A percentile compares a stretch with the other conserved stretches of the same genome.
These are phyloP conservation scores for Thereuonema tuberculata DNA, from an alignment of 1,140 invertebrate genomes.

Conservation along the genomic window DNA sequence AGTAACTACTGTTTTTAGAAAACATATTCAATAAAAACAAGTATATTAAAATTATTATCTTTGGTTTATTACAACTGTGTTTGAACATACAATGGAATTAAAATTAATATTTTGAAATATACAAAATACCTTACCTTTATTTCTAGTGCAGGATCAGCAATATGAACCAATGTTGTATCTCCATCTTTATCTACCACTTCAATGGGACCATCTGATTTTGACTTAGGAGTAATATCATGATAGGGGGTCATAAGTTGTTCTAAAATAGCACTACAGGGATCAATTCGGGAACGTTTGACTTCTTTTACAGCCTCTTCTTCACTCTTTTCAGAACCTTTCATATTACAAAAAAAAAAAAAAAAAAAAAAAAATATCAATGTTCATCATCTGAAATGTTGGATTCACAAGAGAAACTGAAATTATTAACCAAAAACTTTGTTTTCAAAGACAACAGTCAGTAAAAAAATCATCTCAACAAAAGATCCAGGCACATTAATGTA, in stretches of 20 bases:
- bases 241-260: slow-evolving; percentile 35
- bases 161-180: slow-evolving; percentile 26
- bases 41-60: background rate
- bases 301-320: slow-evolving; percentile 25
- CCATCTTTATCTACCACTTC: slow-evolving; percentile 26
- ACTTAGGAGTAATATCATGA: slow-evolving; percentile 24
- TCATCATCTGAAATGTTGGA: no score
- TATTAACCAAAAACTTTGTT: no score
- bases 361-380: background rate
- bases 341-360: background rate
- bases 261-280: slow-evolving; percentile 33
- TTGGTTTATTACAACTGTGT: background rate
- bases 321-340: slow-evolving; percentile 15
- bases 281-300: slow-evolving; percentile 26
- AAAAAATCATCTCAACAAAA: no score
- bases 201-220: slow-evolving; percentile 20
- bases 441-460: no score
- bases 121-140: slow-evolving; percentile 20
- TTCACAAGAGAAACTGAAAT: background rate
- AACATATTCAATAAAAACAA: background rate
- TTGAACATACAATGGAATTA: background rate
- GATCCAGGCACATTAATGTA: no score
- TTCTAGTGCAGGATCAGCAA: slow-evolving; percentile 27
- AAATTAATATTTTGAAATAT: background rate
- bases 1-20: background rate